Conservation (phyloP, 2,113 vertebrate genomes). For the Heliornis fulica region DNA sequence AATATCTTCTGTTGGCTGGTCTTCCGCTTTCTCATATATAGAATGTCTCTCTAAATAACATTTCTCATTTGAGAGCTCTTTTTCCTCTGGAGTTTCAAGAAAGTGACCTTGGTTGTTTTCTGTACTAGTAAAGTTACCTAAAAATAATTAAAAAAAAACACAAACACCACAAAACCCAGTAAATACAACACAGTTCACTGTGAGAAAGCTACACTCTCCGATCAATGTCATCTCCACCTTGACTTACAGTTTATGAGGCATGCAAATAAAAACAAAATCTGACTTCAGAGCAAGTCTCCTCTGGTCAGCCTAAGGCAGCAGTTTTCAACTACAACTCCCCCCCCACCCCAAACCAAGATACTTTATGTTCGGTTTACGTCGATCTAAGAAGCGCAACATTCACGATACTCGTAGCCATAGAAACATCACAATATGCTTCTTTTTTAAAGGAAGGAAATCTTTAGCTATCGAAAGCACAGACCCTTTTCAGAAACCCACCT, state of each 20-base stretch:
- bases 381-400: neutral
- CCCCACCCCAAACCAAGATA: neutral
- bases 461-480: neutral
- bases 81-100: slow-evolving; percentile 67
- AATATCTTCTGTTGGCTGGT: slow-evolving; percentile 59
- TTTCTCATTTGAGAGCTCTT: slow-evolving; percentile 68
- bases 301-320: neutral
- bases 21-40: slow-evolving; percentile 55
- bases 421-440: neutral
- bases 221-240: neutral
- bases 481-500: neutral
- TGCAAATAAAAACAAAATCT: neutral
- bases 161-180: slow-evolving; percentile 26
- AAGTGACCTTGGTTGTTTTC: slow-evolving; percentile 68
- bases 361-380: neutral
- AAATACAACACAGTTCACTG: slow-evolving; percentile 9
- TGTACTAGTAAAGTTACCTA: slow-evolving; percentile 69
- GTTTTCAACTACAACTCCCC: neutral
- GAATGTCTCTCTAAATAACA: slow-evolving; percentile 72
- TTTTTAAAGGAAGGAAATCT: neutral
- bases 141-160: neutral
- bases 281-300: neutral
- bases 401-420: slow-evolving; percentile 22
- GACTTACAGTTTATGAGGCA: neutral
- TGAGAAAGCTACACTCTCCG: neutral